Evolutionary conservation across 1,140 invertebrate species (phyloP), one percentile per base, ranked within the genome.

Genomic region (Drosophila baimaii): DNA sequence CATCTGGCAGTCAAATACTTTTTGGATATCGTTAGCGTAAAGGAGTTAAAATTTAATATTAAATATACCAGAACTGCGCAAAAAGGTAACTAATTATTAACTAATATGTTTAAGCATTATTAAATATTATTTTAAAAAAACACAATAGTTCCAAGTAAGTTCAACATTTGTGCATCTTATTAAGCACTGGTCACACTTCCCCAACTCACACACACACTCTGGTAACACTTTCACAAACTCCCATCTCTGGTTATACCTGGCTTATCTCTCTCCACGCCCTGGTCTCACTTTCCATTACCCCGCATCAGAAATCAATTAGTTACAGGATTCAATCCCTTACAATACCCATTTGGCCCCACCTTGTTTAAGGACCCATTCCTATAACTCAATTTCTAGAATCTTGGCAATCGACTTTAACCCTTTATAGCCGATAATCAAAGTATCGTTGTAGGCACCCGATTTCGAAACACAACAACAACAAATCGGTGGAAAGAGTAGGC

Each of bases 371-470:
- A 43, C n/a, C 21, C 8, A 66, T 43, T 33, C 21, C 5, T 33
- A 19, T 66, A 56, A 69, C 39, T 70, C 64, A 56, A 56, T 35
- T 70, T 35, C 31, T 69, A 27, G 64, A 61, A 41, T 35, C 39
- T 69, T 41, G 64, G 44, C 27, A 64, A 59, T 59, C 39, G n/a
- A 61, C 59, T 64, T 56, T 57, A 31, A 37, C 51, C 65, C 46
- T 41, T 29, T 15, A 43, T 27, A 69, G 41, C 55, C 73, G 43
- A 77, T 77, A 77, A 76, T 76, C 61, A 76, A 58, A 75, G 73
- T 57, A 74, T 63, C 49, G 37, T 61, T 57, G 69, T 74, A 74
- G 58, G 43, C 61, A 64, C 71, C 61, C 65, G 72, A 75, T 75
- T 75, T 74, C 15, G 37, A 74, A 72, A 75, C 72, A 64, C 19